These are phyloP conservation scores for Lepilemur septentrionalis DNA, from an alignment of 2,797 vertebrate genomes.

Conservation along the genomic window DNA sequence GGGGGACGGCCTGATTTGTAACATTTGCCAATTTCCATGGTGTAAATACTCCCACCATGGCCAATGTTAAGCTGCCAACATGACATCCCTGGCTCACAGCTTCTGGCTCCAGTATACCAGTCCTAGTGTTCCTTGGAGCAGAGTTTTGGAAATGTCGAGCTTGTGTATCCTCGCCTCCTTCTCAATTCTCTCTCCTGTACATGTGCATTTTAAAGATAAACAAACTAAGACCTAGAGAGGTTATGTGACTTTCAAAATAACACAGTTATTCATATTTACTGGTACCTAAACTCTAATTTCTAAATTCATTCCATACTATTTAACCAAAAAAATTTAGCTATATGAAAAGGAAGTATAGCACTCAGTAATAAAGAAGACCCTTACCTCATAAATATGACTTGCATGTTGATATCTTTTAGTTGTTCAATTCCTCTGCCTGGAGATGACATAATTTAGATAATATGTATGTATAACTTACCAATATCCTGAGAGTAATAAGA, in stretches of 20 bases:
- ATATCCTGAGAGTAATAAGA: conserved; percentile 24
- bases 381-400: conserved; percentile 3
- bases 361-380: neutral
- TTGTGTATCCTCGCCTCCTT: neutral
- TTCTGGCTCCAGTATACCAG: neutral
- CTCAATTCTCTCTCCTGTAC: neutral
- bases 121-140: neutral
- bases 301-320: neutral
- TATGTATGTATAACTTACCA: neutral
- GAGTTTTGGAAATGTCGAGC: neutral
- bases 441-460: neutral
- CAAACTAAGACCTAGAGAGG: neutral
- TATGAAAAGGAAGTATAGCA: neutral
- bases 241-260: conserved; percentile 8
- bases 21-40: neutral
- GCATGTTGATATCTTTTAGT: neutral
- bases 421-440: neutral
- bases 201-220: neutral
- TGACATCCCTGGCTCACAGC: neutral
- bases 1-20: neutral
- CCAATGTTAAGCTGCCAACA: neutral
- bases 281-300: neutral
- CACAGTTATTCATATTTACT: neutral
- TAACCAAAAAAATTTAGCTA: neutral
- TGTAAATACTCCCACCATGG: neutral